These are phyloP conservation scores for Varanus salvator DNA, from an alignment of 2,113 vertebrate genomes.

Conservation along the genomic window DNA sequence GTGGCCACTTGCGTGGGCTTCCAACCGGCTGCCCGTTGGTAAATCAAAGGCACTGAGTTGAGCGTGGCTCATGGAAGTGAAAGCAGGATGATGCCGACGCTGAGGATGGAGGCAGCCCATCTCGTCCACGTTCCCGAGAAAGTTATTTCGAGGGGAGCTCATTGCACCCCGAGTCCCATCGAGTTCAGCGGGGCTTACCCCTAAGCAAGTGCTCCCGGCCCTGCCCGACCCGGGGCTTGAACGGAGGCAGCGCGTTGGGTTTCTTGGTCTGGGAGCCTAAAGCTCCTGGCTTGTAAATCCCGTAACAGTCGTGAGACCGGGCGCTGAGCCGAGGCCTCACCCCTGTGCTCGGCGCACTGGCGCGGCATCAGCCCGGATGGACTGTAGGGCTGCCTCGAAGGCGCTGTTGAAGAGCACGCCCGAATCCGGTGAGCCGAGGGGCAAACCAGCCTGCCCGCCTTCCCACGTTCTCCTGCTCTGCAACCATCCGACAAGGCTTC, in stretches of 20 bases:
- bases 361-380: background rate
- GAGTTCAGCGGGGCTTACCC: background rate
- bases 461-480: slow-evolving; percentile 21
- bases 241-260: background rate
- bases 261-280: too few species aligned
- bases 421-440: too few species aligned
- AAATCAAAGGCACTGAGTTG: background rate
- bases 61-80: too few species aligned
- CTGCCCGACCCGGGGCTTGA: background rate
- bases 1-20: too few species aligned
- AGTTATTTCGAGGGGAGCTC: background rate
- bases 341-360: too few species aligned
- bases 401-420: background rate
- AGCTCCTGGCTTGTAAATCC: background rate
- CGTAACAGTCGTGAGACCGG: background rate
- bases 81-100: too few species aligned
- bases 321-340: too few species aligned
- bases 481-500: slow-evolving; percentile 14
- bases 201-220: background rate
- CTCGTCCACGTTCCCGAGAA: background rate
- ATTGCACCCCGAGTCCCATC: background rate
- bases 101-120: background rate
- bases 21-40: too few species aligned
- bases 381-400: background rate
- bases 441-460: background rate